Conservation (phyloP, 1,140 invertebrate genomes). For the Drosophila mojavensis region DNA sequence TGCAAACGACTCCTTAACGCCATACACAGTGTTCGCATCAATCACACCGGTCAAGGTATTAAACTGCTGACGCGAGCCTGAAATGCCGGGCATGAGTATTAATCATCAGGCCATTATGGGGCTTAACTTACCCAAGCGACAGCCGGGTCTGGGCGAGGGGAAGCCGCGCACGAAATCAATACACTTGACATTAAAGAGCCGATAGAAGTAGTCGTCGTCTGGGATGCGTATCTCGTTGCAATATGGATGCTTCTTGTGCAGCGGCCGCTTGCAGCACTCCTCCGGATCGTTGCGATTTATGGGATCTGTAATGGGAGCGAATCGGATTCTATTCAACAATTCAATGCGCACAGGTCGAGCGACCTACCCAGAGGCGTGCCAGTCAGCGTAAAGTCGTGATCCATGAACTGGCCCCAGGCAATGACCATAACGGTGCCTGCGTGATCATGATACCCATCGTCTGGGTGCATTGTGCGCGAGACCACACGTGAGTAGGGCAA, state of each 20-base stretch:
- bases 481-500: constrained; percentile 93
- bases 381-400: constrained; percentile 96
- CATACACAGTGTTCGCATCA: constrained; percentile 90
- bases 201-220: constrained; percentile 96
- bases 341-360: not conserved
- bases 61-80: constrained; percentile 91
- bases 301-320: constrained; percentile 86
- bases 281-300: constrained; percentile 93
- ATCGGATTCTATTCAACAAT: not conserved
- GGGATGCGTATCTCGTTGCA: constrained; percentile 96
- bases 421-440: constrained; percentile 97
- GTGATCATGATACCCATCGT: constrained; percentile 96
- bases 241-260: constrained; percentile 93
- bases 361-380: constrained; percentile 91
- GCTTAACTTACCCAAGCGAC: constrained; percentile 88
- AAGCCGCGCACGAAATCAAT: constrained; percentile 95
- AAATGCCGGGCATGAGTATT: not conserved
- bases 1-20: constrained; percentile 90
- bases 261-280: constrained; percentile 92
- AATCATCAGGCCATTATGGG: not conserved
- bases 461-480: constrained; percentile 94
- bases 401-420: constrained; percentile 97
- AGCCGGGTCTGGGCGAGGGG: constrained; percentile 92
- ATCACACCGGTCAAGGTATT: constrained; percentile 93
- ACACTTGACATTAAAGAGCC: constrained; percentile 92